phyloP scores from a whole-genome alignment of 2,797 vertebrate species.

The Rhadinocentrus ornatus region DNA sequence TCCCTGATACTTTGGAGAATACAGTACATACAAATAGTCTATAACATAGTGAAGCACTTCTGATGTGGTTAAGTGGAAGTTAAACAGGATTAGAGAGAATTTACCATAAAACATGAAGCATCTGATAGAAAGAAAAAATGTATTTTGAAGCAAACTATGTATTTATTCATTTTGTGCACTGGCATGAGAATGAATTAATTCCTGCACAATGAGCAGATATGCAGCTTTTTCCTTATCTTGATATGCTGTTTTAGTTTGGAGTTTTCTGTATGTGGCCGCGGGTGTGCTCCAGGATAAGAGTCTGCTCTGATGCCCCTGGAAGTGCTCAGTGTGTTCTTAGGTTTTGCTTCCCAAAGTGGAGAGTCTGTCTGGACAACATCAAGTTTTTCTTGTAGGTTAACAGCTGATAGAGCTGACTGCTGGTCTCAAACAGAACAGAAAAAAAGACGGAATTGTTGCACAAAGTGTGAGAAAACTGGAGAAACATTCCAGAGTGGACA shows the following conservation, averaged over 20 bases:
- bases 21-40: background rate
- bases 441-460: conserved; percentile 44
- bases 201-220: background rate
- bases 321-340: conserved; percentile 35
- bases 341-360: conserved; percentile 40
- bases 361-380: conserved; percentile 55
- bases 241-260: background rate
- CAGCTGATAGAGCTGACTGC: conserved; percentile 46
- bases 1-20: background rate
- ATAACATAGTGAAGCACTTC: background rate
- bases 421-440: conserved; percentile 49
- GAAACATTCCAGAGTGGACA: conserved; percentile 62
- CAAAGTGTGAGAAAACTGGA: conserved; percentile 66
- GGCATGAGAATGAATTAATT: background rate
- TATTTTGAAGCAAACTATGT: background rate
- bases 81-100: too few relatives aligned
- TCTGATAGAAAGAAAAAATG: background rate
- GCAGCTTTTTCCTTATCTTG: background rate
- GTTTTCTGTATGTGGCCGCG: background rate
- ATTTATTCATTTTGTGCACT: background rate
- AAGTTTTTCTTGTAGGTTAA: conserved; percentile 46
- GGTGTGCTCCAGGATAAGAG: conserved; percentile 6
- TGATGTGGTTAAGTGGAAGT: background rate
- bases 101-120: background rate
- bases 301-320: conserved; percentile 9